Base-by-base conservation (phyloP, 2,113 vertebrate species). In the Shinisaurus crocodilurus region DNA sequence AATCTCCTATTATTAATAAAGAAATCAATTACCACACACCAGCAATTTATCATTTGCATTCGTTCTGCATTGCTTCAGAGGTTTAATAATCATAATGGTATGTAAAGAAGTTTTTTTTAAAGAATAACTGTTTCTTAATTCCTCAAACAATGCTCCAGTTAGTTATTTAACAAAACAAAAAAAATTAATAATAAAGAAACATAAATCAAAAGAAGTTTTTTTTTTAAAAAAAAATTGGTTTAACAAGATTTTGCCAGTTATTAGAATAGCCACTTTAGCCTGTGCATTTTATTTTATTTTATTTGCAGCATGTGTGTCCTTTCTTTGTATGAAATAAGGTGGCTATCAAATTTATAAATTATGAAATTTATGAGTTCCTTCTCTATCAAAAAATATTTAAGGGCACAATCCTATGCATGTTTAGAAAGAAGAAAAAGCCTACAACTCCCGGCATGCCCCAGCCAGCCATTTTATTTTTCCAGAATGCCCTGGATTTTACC, bases 1-100 rank as follows among this genome's bases (percentile, higher is more conserved):
- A 90, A 94, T 94, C 86, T 90, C n/a, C 48, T 92, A 84, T 95
- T 93, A 95, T 95, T 95, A 96, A 96, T 92, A 94, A 92, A 95
- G 89, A 92, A 95, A 94, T 96, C 92, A 95, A 96, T 96, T 96
- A 95, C 65, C 91, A 94, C 89, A 90, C 92, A 95, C 72, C 89
- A 96, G 43, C 87, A 96, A 90, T 95, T 96, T 94, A 92, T 92
- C 89, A 94, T 95, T 96, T 92, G 93, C 90, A 92, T 94, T 95
- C 1, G 76, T 94, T 95, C 93, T 91, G 95, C 91, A 92, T 94
- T 90, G 81, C 87, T 94, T 95, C 67, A 92, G 91, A 90, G 63
- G 40, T 76, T 95, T 93, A 95, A 91, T 70, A 88, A 88, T 88
- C 79, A 94, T 95, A 95, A 95, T 88, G 0, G 0, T 87, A 95